Evolutionary conservation across 2,797 vertebrate genomes (phyloP).

Genomic region (Picus viridis): DNA sequence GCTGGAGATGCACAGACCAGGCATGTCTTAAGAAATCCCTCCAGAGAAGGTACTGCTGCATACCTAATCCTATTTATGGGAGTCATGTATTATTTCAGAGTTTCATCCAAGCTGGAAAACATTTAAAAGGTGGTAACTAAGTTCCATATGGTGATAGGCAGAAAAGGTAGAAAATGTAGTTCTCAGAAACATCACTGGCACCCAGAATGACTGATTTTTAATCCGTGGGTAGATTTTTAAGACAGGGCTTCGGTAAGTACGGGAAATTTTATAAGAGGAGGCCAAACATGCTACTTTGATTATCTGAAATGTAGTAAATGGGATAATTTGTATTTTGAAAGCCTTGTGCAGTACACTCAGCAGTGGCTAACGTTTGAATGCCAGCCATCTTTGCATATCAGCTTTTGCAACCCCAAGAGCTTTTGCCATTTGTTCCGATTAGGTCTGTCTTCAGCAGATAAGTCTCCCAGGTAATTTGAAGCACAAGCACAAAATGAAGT

Average conservation of each 20-base stretch:
- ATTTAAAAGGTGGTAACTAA: background rate
- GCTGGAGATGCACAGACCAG: background rate
- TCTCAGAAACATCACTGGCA: background rate
- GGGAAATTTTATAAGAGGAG: slow-evolving; percentile 34
- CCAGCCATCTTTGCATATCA: slow-evolving; percentile 49
- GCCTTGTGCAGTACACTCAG: background rate
- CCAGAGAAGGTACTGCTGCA: background rate
- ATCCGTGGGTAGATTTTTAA: background rate
- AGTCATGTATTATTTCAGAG: background rate
- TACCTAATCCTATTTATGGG: background rate
- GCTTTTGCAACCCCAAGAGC: slow-evolving; percentile 53
- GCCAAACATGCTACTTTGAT: slow-evolving; percentile 34
- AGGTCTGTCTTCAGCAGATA: slow-evolving; percentile 86
- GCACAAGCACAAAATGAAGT: slow-evolving; percentile 74
- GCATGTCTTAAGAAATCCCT: background rate
- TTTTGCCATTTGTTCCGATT: slow-evolving; percentile 86
- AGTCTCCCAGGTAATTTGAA: slow-evolving; percentile 81
- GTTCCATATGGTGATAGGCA: background rate
- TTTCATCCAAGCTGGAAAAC: background rate
- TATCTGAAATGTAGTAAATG: slow-evolving; percentile 46
- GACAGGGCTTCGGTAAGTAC: background rate
- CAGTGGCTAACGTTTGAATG: slow-evolving; percentile 54
- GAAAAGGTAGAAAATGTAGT: background rate
- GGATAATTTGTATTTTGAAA: slow-evolving; percentile 71
- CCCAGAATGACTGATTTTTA: background rate